phyloP scores from a whole-genome alignment of 1,140 invertebrate genomes.

The Meteorus sp. region DNA sequence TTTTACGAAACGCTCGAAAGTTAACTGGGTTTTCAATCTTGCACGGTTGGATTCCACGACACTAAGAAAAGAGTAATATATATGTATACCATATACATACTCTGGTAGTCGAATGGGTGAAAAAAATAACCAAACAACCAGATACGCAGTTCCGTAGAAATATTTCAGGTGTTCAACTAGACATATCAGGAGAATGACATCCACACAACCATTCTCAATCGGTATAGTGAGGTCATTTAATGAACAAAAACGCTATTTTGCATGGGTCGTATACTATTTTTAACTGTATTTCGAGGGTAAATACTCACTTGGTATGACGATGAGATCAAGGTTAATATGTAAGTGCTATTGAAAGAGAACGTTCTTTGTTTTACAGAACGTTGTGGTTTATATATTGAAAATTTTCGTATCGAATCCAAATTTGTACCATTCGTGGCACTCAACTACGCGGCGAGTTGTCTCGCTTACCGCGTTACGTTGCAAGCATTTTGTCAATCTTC shows the following conservation, averaged over 20 bases:
- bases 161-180: neutral
- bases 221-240: neutral
- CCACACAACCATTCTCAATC: neutral
- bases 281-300: neutral
- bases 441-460: neutral
- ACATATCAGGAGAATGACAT: constrained; percentile 7
- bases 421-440: neutral
- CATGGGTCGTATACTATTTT: neutral
- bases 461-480: neutral
- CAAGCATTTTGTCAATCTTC: constrained; percentile 29
- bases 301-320: constrained; percentile 30
- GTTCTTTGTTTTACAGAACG: neutral
- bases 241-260: neutral
- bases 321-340: constrained; percentile 49
- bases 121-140: neutral
- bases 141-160: neutral
- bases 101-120: neutral
- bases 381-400: neutral
- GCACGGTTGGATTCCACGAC: neutral
- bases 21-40: no score
- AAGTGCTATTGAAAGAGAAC: neutral
- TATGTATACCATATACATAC: neutral
- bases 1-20: no score
- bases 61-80: neutral
- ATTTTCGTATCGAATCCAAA: neutral